phyloP scores from a whole-genome alignment of 2,888 invertebrate species.

The Machimus rusticus region DNA sequence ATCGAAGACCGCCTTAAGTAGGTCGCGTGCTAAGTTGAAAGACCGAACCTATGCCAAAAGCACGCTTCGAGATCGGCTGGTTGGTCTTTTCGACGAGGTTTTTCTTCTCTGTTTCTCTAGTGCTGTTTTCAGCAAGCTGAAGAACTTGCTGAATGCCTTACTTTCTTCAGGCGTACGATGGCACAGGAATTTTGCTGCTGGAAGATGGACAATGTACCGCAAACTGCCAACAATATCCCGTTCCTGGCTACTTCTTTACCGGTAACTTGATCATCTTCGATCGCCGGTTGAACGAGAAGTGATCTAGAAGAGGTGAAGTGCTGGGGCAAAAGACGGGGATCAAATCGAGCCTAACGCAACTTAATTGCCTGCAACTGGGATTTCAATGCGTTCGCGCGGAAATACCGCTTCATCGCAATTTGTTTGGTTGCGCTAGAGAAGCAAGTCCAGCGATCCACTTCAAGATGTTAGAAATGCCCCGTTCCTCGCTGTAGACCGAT shows the following conservation, averaged over 20 bases:
- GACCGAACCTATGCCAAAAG: neutral
- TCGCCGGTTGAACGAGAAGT: neutral
- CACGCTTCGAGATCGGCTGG: neutral
- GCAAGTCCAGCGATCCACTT: neutral
- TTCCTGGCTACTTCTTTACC: neutral
- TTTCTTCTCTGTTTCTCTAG: neutral
- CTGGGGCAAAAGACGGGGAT: neutral
- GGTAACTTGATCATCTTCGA: slow-evolving; percentile 23
- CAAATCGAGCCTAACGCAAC: slow-evolving; percentile 1
- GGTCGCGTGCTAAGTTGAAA: slow-evolving; percentile 15
- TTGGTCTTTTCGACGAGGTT: neutral
- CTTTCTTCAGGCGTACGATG: neutral
- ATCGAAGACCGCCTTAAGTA: neutral
- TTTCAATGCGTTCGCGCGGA: neutral
- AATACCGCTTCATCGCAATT: neutral
- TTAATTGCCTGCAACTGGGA: neutral
- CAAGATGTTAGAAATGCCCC: neutral
- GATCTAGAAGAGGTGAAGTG: neutral
- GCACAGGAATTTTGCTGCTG: neutral
- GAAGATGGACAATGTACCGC: neutral
- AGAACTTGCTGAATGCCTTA: neutral
- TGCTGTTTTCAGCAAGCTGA: neutral
- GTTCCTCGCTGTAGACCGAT: neutral
- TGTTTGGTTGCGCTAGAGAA: neutral
- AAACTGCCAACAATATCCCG: neutral